phyloP scores from a whole-genome alignment of 53 echinoderm and acorn worm species.

The Hippasteria phrygiana region DNA sequence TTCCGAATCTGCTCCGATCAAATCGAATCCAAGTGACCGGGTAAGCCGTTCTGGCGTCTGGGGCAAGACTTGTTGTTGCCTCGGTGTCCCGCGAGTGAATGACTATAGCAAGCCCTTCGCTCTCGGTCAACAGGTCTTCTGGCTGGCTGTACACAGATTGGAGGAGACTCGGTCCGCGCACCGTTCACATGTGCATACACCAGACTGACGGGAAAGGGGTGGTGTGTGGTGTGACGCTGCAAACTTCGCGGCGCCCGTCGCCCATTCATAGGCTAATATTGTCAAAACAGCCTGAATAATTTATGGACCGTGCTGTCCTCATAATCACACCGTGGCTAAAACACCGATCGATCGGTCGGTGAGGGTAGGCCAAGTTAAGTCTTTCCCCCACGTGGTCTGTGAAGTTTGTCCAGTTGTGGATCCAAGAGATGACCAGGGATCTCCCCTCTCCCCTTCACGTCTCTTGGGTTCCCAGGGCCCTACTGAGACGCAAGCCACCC shows the following conservation, averaged over 20 bases:
- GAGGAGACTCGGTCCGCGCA: not conserved
- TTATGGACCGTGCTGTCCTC: conserved; percentile 30
- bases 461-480: conserved; percentile 5
- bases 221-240: conserved; percentile 30
- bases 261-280: conserved; percentile 65
- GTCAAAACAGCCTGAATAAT: conserved; percentile 66
- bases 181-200: not conserved
- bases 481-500: conserved; percentile 20
- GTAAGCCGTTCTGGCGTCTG: not conserved
- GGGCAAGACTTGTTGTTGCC: not conserved
- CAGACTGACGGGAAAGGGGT: conserved; percentile 29
- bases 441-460: not conserved
- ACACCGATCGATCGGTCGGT: conserved; percentile 3
- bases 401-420: not conserved
- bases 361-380: not conserved
- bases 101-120: not conserved
- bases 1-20: not conserved
- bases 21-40: not conserved
- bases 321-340: conserved; percentile 28
- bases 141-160: not conserved
- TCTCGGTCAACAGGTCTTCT: not conserved
- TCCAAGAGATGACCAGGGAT: not conserved
- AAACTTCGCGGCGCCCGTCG: conserved; percentile 49
- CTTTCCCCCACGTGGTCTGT: conserved; percentile 23
- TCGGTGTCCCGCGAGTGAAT: conserved; percentile 33